Base-by-base conservation (phyloP, 1,140 invertebrate genomes). In the Papilio glaucus region DNA sequence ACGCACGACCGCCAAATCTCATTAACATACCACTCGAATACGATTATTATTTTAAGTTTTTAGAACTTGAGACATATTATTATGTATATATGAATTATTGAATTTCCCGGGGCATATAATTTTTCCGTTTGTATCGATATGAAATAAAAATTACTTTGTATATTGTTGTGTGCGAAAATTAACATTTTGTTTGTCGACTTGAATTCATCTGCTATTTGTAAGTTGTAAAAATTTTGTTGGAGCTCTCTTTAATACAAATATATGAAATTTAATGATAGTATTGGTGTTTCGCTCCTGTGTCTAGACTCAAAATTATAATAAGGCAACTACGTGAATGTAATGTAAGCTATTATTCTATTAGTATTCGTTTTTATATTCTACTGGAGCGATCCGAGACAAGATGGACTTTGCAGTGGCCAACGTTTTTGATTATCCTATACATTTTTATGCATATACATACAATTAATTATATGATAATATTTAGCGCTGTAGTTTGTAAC, bases 361-460 rank as follows among this genome's bases (percentile, higher is more conserved):
- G 42, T 68, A n/a, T 26, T 13, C n/a, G 33, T 49, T 45, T 67
- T 15, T 67, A 12, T 42, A 41, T 5, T 10, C 12, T 8, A 42
- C 21, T 7, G 13, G 65, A 24, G 41, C 24, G 24, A 62, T 57
- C 53, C 75, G 41, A 60, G 41, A 63, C 72, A 61, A 73, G 81
- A 83, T 86, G 76, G 81, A 90, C 77, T 83, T 2, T 80, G 77
- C 79, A 85, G 85, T 81, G 84, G 88, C 88, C 88, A 89, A 92
- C 67, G 77, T 89, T 91, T 92, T 88, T 82, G 80, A 89, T 85
- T 86, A 83, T 82, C 86, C 75, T 90, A 89, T 90, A 89, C 87
- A 86, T 81, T 89, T 91, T 86, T 92, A 88, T 86, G 85, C 85
- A 87, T 92, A 87, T 92, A 92, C 89, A 82, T 87, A 83, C 78